Percentiles rank a stretch among this genome's conserved stretches.
Conservation (phyloP, 2,888 invertebrate genomes). For the Phalangium opilio region DNA sequence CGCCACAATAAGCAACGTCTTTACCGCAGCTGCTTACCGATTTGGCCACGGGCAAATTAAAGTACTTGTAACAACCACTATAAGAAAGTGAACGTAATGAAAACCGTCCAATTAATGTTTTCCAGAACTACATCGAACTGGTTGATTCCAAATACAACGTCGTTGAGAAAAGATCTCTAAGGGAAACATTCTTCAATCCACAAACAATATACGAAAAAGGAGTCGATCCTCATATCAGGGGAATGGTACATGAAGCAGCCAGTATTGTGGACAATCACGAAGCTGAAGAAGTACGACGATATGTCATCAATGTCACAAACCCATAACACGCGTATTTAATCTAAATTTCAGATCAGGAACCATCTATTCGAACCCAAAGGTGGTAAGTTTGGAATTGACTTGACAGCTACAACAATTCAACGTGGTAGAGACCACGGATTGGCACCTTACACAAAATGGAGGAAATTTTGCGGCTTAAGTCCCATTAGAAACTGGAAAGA, state of each 20-base stretch:
- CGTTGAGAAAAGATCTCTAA: not conserved
- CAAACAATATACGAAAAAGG: conserved; percentile 13
- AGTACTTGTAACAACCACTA: too few species aligned
- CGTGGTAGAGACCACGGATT: not conserved
- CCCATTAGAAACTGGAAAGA: not conserved
- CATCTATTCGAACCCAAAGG: not conserved
- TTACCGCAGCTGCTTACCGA: not conserved
- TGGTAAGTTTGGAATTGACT: not conserved
- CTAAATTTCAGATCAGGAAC: not conserved
- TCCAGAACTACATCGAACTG: too few species aligned
- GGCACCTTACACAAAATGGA: not conserved
- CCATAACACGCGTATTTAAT: too few species aligned
- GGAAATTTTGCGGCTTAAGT: not conserved
- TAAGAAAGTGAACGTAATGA: too few species aligned
- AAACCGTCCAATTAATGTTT: too few species aligned
- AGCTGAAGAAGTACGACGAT: conserved; percentile 8
- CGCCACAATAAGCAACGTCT: not conserved
- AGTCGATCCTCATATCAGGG: conserved; percentile 9
- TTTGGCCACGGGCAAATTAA: not conserved
- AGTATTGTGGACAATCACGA: conserved; percentile 9
- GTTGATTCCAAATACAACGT: too few species aligned
- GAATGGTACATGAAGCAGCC: conserved; percentile 8
- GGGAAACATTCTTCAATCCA: conserved; percentile 11
- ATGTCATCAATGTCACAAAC: too few species aligned
- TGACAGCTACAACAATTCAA: not conserved